A percentile compares a stretch with the other conserved stretches of the same genome.
These are phyloP conservation scores for Hemicentrotus pulcherrimus DNA, from an alignment of 35 echinoderm and acorn worm genomes.

Conservation along the genomic window DNA sequence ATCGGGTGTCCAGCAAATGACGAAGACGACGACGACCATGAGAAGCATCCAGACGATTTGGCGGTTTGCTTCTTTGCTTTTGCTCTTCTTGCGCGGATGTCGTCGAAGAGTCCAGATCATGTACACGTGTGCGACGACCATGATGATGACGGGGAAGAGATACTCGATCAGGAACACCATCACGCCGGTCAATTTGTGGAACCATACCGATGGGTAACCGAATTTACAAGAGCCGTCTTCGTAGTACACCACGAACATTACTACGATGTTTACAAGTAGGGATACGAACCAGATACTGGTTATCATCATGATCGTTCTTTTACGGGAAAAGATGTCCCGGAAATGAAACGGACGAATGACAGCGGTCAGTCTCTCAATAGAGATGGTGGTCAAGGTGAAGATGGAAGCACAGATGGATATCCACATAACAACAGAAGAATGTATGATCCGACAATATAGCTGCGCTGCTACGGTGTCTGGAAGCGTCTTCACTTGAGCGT, in stretches of 20 bases:
- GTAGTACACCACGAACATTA: conserved; percentile 32
- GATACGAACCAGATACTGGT: conserved; percentile 50
- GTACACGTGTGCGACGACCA: conserved; percentile 52
- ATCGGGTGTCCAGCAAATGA: conserved; percentile 85
- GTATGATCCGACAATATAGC: conserved; percentile 62
- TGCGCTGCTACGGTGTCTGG: conserved; percentile 31
- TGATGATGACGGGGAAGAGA: conserved; percentile 60
- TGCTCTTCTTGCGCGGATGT: not conserved
- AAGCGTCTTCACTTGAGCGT: conserved; percentile 10
- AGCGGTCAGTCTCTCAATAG: conserved; percentile 64
- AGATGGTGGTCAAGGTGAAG: conserved; percentile 66
- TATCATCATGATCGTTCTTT: conserved; percentile 48
- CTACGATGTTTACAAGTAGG: conserved; percentile 57
- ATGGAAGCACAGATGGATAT: conserved; percentile 75
- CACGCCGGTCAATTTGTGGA: conserved; percentile 52
- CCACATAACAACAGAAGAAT: conserved; percentile 58
- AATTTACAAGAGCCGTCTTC: conserved; percentile 39
- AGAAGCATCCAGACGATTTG: conserved; percentile 63
- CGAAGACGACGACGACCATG: conserved; percentile 70
- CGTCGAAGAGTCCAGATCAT: conserved; percentile 19
- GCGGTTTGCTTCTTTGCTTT: not conserved
- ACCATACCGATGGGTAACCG: not conserved
- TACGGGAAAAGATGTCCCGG: conserved; percentile 52
- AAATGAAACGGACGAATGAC: conserved; percentile 59
- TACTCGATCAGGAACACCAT: conserved; percentile 67